phyloP scores from a whole-genome alignment of 2,888 invertebrate species.

The Rhynchonema sp. region DNA sequence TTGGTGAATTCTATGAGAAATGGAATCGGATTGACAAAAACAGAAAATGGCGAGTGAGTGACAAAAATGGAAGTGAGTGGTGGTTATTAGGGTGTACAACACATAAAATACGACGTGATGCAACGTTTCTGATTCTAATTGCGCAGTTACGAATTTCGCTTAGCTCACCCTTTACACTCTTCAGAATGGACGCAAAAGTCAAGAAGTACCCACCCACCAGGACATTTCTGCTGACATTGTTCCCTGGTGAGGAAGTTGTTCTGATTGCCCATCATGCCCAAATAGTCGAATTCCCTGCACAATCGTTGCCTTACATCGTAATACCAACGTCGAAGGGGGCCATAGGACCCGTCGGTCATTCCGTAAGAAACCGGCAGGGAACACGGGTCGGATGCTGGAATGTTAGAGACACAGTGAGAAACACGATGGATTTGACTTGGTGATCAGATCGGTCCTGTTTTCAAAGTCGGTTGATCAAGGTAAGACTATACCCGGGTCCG shows the following conservation, averaged over 20 bases:
- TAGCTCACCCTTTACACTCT: neutral
- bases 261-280: constrained; percentile 6
- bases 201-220: neutral
- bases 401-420: too few relatives aligned
- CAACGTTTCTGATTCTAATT: too few relatives aligned
- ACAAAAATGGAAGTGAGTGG: too few relatives aligned
- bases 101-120: too few relatives aligned
- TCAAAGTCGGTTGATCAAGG: too few relatives aligned
- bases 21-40: too few relatives aligned
- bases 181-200: neutral
- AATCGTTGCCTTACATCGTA: neutral
- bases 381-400: constrained; percentile 5
- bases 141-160: neutral
- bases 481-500: too few relatives aligned
- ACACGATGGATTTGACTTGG: too few relatives aligned
- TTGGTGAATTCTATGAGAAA: constrained; percentile 9
- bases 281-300: constrained; percentile 6
- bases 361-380: neutral
- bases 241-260: constrained; percentile 8
- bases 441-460: too few relatives aligned
- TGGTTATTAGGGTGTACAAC: too few relatives aligned
- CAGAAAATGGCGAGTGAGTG: too few relatives aligned
- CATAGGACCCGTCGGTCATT: neutral
- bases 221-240: constrained; percentile 7
- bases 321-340: constrained; percentile 4